A percentile compares a stretch with the other conserved stretches of the same genome.
Conservation (phyloP, 2,888 invertebrate species). For the Sminthurides aquaticus region DNA sequence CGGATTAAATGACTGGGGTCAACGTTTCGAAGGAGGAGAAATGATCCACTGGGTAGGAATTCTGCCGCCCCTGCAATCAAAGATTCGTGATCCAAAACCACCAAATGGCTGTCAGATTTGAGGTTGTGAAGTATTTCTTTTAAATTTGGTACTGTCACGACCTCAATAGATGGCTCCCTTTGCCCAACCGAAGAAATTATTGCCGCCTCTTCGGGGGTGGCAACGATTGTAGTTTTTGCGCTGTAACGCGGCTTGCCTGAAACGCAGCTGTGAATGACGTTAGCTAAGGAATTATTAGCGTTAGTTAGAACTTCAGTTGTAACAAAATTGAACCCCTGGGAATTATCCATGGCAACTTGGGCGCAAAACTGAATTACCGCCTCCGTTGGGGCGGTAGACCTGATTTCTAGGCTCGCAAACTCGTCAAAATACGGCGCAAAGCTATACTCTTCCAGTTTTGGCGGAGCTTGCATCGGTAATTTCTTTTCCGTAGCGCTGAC, state of each 20-base stretch:
- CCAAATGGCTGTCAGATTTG: constrained; percentile 2
- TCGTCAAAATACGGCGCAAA: constrained; percentile 19
- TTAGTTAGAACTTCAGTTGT: too few species aligned
- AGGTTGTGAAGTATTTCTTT: not conserved
- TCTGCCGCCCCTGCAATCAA: not conserved
- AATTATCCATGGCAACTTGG: not conserved
- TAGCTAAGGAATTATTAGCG: too few species aligned
- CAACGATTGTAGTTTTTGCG: not conserved
- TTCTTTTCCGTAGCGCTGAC: constrained; percentile 64
- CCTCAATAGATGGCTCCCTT: too few species aligned
- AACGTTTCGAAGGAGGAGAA: too few species aligned
- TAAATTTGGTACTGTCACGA: not conserved
- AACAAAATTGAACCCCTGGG: not conserved
- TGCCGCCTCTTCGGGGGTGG: too few species aligned
- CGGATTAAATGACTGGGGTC: too few species aligned
- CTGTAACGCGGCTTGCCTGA: not conserved
- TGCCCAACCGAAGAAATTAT: too few species aligned
- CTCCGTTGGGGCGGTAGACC: constrained; percentile 49
- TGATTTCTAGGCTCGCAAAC: too few species aligned
- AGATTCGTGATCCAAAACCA: not conserved
- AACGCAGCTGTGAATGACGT: too few species aligned
- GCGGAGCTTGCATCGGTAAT: constrained; percentile 55
- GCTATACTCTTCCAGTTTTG: constrained; percentile 4
- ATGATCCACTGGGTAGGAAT: too few species aligned
- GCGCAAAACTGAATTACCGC: not conserved